These are phyloP conservation scores for Drosophila teissieri DNA, from an alignment of 1,140 invertebrate species.

Conservation along the genomic window DNA sequence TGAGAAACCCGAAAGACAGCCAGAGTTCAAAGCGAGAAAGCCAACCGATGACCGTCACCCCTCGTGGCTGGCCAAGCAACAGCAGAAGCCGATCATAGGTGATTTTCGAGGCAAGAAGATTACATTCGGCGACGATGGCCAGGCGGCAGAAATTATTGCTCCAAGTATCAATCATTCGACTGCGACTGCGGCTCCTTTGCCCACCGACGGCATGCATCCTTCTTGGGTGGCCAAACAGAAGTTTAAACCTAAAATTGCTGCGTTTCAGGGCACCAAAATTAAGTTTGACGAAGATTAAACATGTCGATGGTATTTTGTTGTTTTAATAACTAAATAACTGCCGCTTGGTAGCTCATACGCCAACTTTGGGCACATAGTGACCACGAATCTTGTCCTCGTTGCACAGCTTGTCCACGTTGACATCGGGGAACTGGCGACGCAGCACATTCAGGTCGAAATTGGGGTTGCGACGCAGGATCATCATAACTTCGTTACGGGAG, in stretches of 20 bases:
- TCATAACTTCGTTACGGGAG: conserved; percentile 88
- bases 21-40: conserved; percentile 11
- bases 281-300: conserved; percentile 74
- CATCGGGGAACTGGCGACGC: conserved; percentile 90
- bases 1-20: background rate
- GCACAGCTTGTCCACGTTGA: conserved; percentile 89
- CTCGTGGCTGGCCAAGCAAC: conserved; percentile 87
- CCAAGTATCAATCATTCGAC: background rate
- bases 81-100: conserved; percentile 54
- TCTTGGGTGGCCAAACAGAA: conserved; percentile 87
- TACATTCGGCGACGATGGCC: conserved; percentile 70
- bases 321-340: conserved; percentile 46
- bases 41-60: conserved; percentile 83
- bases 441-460: conserved; percentile 90
- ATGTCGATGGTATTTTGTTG: conserved; percentile 23
- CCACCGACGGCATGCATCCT: conserved; percentile 85
- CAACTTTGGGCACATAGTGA: conserved; percentile 86
- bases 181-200: background rate
- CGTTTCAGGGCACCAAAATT: conserved; percentile 83
- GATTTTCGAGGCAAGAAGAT: conserved; percentile 77
- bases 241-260: conserved; percentile 70
- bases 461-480: conserved; percentile 90
- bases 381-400: conserved; percentile 86
- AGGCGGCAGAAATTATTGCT: background rate
- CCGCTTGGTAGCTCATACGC: conserved; percentile 19